A percentile compares a stretch with the other conserved stretches of the same genome.
These are phyloP conservation scores for Liodrosophila aerea DNA, from an alignment of 2,888 invertebrate genomes.

Conservation along the genomic window DNA sequence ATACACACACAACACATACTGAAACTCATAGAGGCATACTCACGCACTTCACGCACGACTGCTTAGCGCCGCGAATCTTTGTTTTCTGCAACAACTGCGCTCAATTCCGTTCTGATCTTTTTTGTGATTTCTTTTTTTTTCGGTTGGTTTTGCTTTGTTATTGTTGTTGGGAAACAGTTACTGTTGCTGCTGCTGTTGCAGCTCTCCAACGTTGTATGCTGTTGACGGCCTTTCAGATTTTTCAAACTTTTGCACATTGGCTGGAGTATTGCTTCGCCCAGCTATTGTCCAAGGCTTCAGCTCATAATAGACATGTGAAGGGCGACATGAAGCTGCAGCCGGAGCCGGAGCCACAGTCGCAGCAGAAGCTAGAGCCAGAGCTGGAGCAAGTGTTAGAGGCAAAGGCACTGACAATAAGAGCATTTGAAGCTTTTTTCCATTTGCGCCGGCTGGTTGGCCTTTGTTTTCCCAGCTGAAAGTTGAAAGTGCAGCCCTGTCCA, in stretches of 20 bases:
- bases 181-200: conserved; percentile 29
- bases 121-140: conserved; percentile 8
- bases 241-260: conserved; percentile 66
- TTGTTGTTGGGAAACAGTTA: conserved; percentile 8
- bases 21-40: conserved; percentile 9
- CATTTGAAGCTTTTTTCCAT: conserved; percentile 48
- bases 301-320: conserved; percentile 58
- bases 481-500: conserved; percentile 35
- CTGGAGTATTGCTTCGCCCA: conserved; percentile 54
- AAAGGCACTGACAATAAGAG: conserved; percentile 55
- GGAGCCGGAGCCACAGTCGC: neutral
- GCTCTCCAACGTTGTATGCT: conserved; percentile 41
- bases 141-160: conserved; percentile 6
- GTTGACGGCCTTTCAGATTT: conserved; percentile 73
- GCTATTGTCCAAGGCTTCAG: conserved; percentile 47
- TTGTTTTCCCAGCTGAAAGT: conserved; percentile 53
- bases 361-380: neutral
- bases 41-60: conserved; percentile 72
- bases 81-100: conserved; percentile 71
- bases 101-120: conserved; percentile 52
- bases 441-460: conserved; percentile 37
- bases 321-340: conserved; percentile 26
- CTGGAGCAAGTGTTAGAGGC: neutral
- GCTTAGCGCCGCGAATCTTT: conserved; percentile 73
- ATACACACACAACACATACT: conserved; percentile 11